These are phyloP conservation scores for Coracias cyanogaster DNA, from an alignment of 2,797 vertebrate species.

Conservation along the genomic window DNA sequence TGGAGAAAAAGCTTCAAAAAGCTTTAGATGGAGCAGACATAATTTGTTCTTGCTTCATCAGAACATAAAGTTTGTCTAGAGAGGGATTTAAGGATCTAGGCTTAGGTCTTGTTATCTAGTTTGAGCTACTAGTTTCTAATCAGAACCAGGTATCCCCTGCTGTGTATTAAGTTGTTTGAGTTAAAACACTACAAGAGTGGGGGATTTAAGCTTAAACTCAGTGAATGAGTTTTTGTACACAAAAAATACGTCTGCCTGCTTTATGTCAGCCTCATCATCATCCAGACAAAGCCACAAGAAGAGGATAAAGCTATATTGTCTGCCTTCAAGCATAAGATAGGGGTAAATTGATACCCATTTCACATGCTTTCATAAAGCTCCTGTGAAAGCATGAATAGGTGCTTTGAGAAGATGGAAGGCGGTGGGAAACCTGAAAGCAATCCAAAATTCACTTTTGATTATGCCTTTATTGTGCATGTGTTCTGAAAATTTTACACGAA, in stretches of 20 bases:
- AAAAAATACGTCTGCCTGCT: neutral
- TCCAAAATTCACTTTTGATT: constrained; percentile 34
- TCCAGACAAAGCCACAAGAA: neutral
- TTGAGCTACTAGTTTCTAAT: neutral
- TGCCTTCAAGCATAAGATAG: neutral
- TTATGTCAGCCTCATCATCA: neutral
- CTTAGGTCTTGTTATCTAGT: neutral
- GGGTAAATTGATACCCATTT: neutral
- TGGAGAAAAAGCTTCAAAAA: neutral
- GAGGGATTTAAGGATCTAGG: neutral
- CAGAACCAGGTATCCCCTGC: neutral
- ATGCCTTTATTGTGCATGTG: neutral
- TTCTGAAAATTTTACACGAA: constrained; percentile 23
- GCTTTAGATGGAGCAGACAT: neutral
- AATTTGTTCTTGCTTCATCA: neutral
- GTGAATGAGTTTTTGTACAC: neutral
- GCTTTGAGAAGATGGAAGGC: constrained; percentile 28
- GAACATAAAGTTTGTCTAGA: neutral
- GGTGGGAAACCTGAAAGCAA: neutral
- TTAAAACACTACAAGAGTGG: neutral
- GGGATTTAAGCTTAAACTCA: neutral
- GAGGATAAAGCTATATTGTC: neutral
- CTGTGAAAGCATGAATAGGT: constrained; percentile 23
- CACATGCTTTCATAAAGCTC: constrained; percentile 17
- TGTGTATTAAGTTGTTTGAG: neutral